Evolutionary conservation across 2,797 vertebrate species (phyloP).

Genomic region (Micropoecilia bifurca): DNA sequence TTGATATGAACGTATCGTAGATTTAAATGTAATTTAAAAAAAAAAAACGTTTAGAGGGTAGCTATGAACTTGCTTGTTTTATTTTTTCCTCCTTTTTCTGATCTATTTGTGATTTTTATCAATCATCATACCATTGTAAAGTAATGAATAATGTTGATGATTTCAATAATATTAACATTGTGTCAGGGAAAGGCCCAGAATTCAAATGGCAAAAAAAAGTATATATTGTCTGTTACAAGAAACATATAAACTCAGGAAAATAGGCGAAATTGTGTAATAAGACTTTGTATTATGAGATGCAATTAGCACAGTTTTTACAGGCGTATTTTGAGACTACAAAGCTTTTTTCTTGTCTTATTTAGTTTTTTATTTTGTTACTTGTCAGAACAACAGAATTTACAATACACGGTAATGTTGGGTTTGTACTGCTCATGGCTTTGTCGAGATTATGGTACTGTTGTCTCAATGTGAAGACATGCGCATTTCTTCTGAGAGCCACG

Average conservation of each 20-base stretch:
- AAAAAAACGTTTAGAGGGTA: conserved; percentile 86
- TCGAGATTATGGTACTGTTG: conserved; percentile 82
- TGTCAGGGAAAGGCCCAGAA: conserved; percentile 96
- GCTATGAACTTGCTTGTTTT: conserved; percentile 77
- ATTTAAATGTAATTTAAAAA: conserved; percentile 94
- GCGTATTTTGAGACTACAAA: conserved; percentile 81
- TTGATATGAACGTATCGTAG: conserved; percentile 87
- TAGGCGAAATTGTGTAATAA: conserved; percentile 84
- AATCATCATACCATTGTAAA: conserved; percentile 93
- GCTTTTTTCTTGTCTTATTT: conserved; percentile 64
- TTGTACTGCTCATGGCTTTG: conserved; percentile 73
- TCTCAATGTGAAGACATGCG: conserved; percentile 75
- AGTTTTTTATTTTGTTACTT: conserved; percentile 45
- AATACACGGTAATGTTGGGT: conserved; percentile 62
- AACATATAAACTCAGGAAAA: conserved; percentile 89
- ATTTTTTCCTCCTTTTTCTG: conserved; percentile 77
- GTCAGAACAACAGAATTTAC: conserved; percentile 66
- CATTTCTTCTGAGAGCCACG: conserved; percentile 62
- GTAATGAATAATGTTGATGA: conserved; percentile 87
- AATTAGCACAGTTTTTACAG: conserved; percentile 84
- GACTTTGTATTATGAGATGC: conserved; percentile 84
- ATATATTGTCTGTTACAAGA: conserved; percentile 89
- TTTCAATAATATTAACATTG: conserved; percentile 85
- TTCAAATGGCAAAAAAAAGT: conserved; percentile 92
- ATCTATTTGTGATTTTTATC: conserved; percentile 90